Conservation (phyloP, 2,113 vertebrate species). For the Rhipidura dahli region DNA sequence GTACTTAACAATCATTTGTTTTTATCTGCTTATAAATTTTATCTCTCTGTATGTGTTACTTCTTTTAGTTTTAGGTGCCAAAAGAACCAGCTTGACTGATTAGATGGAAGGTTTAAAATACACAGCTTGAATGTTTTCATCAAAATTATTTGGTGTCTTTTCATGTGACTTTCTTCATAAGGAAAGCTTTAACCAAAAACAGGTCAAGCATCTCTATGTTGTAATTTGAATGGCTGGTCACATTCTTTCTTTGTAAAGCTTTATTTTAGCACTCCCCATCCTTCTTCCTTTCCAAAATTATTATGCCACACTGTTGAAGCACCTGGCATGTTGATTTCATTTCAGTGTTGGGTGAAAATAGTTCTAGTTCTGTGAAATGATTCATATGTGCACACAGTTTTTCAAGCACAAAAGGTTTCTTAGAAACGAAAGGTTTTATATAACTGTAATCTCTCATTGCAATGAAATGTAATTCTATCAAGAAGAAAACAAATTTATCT, state of each 20-base stretch:
- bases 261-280: background rate
- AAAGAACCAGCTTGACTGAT: background rate
- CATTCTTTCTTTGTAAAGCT: background rate
- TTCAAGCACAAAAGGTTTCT: constrained; percentile 1
- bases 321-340: constrained; percentile 34
- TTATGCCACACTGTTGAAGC: constrained; percentile 20
- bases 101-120: background rate
- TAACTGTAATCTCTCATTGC: background rate
- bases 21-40: constrained; percentile 12
- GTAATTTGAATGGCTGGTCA: background rate
- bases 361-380: constrained; percentile 3
- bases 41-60: background rate
- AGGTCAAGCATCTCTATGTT: background rate
- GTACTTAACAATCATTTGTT: background rate
- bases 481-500: background rate
- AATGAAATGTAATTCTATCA: background rate
- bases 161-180: background rate
- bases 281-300: background rate
- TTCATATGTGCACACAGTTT: background rate
- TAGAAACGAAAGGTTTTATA: background rate
- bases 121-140: background rate
- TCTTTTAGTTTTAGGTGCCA: background rate
- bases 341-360: constrained; percentile 15
- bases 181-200: background rate
- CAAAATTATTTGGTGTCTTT: background rate